Evolutionary conservation across 2,888 invertebrate genomes (phyloP), one percentile per base, ranked within the genome.

Genomic region (Danaus chrysippus): DNA sequence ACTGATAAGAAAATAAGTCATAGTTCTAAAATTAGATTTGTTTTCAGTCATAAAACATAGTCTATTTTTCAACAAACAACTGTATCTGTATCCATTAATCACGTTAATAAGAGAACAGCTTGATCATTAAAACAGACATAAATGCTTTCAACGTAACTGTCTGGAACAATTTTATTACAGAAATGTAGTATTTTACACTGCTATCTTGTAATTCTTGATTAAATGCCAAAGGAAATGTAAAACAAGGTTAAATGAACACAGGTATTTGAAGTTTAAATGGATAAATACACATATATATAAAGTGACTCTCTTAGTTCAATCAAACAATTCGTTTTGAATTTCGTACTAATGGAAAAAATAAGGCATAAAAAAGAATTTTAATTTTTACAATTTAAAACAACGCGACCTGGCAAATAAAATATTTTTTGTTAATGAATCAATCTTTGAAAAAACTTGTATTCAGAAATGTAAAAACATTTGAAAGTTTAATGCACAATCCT

Each of bases 51-150:
- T 49, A 49, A 49, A 49, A 10, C 17, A 17, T n/a, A 10, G 49
- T 49, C 49, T 17, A 49, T 49, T 49, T 49, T 49, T 49, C 49
- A 10, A 17, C 49, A 49, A 49, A 49, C 49, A 17, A 17, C 17
- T 10, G 49, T 49, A 49, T 49, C 49, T 49, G 49, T 17, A 49
- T 9, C 17, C 17, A 49, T 49, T 49, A 49, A 49, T 49, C 49
- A 49, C 15, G 49, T 49, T 49, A 49, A 49, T 49, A 15, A 10
- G 49, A 17, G 13, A 49, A 49, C 49, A 17, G 49, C 49, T 10
- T 3, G 49, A 9, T 49, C 49, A 49, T 49, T 49, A 49, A 49
- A 49, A 49, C 49, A 17, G 49, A 49, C 17, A 49, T 49, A 49
- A 49, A 49, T 17, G 49, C 49, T 49, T 49, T 49, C 10, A 49